phyloP scores from a whole-genome alignment of 2,888 invertebrate species.

The Drosophila kambysellisi region DNA sequence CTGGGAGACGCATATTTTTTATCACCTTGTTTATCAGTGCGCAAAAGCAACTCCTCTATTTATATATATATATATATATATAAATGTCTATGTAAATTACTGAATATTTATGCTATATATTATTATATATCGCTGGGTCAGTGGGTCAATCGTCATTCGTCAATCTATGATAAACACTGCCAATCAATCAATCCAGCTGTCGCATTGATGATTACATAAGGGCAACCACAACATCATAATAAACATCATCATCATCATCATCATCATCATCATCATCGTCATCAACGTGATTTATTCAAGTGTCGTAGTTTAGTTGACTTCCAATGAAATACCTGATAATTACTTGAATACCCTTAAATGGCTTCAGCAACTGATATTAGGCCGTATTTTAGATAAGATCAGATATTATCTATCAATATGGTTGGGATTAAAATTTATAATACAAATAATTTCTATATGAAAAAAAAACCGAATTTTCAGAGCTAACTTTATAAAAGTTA shows the following conservation, averaged over 20 bases:
- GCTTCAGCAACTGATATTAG: background rate
- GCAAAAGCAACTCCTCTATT: background rate
- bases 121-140: conserved; percentile 17
- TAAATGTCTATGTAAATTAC: background rate
- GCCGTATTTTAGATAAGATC: background rate
- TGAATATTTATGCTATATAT: background rate
- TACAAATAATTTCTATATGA: background rate
- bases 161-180: conserved; percentile 25
- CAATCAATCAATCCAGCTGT: conserved; percentile 56
- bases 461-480: background rate
- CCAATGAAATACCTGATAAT: background rate
- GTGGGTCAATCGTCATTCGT: conserved; percentile 56
- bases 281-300: conserved; percentile 13
- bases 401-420: background rate
- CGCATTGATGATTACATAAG: conserved; percentile 32
- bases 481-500: background rate
- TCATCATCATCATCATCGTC: conserved; percentile 2
- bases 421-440: background rate
- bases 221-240: background rate
- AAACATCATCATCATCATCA: conserved; percentile 1
- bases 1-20: conserved; percentile 65
- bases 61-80: background rate
- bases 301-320: background rate
- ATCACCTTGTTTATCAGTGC: conserved; percentile 69
- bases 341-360: background rate